Conservation (phyloP, 2,797 vertebrate species). For the Eulemur coronatus region DNA sequence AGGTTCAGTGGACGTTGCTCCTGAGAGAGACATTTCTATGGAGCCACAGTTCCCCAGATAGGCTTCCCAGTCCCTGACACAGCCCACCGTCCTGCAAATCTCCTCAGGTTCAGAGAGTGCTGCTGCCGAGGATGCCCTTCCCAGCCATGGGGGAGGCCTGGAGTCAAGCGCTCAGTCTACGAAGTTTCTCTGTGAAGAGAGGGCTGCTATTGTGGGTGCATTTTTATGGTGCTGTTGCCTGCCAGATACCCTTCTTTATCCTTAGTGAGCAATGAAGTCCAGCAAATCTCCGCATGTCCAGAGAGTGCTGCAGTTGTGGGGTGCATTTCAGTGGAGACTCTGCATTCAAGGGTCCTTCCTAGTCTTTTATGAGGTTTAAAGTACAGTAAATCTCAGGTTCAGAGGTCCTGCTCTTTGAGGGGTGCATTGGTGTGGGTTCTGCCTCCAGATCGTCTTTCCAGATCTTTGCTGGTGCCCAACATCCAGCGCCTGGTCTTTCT, state of each 20-base stretch:
- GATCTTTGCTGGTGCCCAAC: not conserved
- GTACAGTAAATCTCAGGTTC: not conserved
- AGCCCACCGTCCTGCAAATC: not conserved
- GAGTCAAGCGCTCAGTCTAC: not conserved
- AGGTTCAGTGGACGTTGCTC: conserved; percentile 1
- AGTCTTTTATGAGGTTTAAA: not conserved
- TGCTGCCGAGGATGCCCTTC: not conserved
- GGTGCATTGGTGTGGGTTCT: not conserved
- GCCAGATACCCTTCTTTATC: not conserved
- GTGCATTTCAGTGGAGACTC: not conserved
- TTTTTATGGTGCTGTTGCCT: not conserved
- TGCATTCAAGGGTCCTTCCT: not conserved
- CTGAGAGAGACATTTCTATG: conserved; percentile 29
- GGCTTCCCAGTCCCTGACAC: not conserved
- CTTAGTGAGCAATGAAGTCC: not conserved
- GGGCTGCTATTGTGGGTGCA: too few relatives aligned
- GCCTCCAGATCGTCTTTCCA: not conserved
- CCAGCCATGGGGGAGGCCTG: not conserved
- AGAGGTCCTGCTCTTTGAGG: not conserved
- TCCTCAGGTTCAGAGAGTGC: not conserved
- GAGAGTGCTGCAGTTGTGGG: accelerated
- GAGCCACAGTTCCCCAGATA: not conserved
- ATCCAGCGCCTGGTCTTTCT: not conserved
- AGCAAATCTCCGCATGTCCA: not conserved
- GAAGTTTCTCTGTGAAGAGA: not conserved